Base-by-base conservation (phyloP, 2,797 vertebrate species). In the Sciurus carolinensis region DNA sequence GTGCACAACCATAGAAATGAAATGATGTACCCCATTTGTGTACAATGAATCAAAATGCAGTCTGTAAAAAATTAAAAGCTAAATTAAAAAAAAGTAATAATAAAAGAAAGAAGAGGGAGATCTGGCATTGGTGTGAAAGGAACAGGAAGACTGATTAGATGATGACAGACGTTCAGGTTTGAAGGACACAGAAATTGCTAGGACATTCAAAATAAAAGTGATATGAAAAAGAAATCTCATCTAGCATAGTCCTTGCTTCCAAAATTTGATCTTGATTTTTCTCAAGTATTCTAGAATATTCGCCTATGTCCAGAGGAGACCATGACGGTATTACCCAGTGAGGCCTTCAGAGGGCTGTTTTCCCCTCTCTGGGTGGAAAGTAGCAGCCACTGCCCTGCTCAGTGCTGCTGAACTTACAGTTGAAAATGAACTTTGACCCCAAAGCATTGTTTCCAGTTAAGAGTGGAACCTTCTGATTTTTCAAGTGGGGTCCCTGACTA, bases 241-340 rank as follows among this genome's bases (percentile, higher is more conserved):
- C n/a, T 54, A 2, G 42, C 64, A 54, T 22, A 26, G 33, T 5
- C 18, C 24, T 82, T 59, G 71, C 4, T 88, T 52, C 57, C 10
- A 20, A 81, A 93, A 81, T 91, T 81, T 88, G 44, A 8, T 62
- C 33, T 57, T 22, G 39, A 52, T 72, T 81, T 81, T 26, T 95
- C 62, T 84, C 6, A 62, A 47, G 20, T 52, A 47, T n/a, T 71
- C 7, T 47, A 39, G 52, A 10, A 47, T 2, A 54, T 42, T 71
- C n/a, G 7, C 15, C 22, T 71, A 81, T 71, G 69, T 10, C 39
- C 64, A 66, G 39, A 91, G 50, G 28, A 88, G n/a, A 73, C 30
- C 52, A 26, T 50, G 8, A 72, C 47, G 39, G 8, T 59, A 72
- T 47, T 64, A 52, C n/a, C 3, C 52, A 77, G n/a, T 13, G 2